These are phyloP conservation scores for Trachelus iudaicus DNA, from an alignment of 2,888 invertebrate genomes.

Conservation along the genomic window DNA sequence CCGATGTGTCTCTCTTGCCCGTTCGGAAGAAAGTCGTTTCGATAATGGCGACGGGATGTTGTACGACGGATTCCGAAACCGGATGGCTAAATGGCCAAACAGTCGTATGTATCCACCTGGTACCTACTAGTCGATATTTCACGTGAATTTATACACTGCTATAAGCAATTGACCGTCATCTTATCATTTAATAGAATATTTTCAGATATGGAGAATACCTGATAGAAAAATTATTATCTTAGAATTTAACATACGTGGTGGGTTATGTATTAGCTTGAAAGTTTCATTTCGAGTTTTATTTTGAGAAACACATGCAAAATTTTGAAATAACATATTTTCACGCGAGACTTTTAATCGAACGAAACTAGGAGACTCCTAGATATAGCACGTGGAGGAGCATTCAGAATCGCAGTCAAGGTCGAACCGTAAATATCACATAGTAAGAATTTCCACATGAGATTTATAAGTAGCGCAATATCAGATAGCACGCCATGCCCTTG, in stretches of 20 bases:
- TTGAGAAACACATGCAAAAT: background rate
- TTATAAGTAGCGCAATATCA: constrained; percentile 28
- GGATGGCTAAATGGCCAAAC: background rate
- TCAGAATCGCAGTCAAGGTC: constrained; percentile 1
- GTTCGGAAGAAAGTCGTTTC: constrained; percentile 2
- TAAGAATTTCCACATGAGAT: constrained; percentile 21
- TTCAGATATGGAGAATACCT: background rate
- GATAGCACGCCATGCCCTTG: constrained; percentile 31
- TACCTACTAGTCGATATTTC: background rate
- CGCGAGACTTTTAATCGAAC: background rate
- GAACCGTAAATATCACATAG: background rate
- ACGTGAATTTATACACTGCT: background rate
- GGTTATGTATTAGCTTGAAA: background rate
- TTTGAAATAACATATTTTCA: background rate
- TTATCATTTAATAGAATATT: background rate
- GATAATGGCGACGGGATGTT: background rate
- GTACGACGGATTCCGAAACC: background rate
- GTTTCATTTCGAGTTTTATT: background rate
- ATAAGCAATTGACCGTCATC: background rate
- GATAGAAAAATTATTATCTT: background rate
- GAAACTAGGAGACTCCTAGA: background rate
- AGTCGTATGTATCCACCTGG: background rate
- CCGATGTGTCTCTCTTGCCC: background rate
- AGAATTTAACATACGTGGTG: background rate
- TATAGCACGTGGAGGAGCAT: background rate